These are phyloP conservation scores for Chloroclysta siterata DNA, from an alignment of 2,888 invertebrate species.

Conservation along the genomic window DNA sequence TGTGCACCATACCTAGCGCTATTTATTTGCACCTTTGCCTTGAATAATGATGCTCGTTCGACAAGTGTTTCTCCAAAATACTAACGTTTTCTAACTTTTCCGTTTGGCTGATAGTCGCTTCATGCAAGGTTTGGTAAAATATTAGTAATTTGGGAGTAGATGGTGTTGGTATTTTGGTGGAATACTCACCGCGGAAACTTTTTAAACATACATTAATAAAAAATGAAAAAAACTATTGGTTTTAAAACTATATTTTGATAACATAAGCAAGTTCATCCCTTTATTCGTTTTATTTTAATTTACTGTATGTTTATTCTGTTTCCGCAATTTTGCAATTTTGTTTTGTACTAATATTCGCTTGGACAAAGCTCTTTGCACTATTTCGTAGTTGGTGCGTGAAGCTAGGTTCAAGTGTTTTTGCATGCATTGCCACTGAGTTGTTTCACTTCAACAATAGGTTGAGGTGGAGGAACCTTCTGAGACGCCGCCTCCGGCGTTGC, in stretches of 20 bases:
- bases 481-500: conserved; percentile 61
- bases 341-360: conserved; percentile 62
- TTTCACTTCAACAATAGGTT: conserved; percentile 80
- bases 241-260: background rate
- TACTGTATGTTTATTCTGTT: conserved; percentile 66
- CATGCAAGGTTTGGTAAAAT: conserved; percentile 62
- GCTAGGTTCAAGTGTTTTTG: conserved; percentile 75
- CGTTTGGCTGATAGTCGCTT: conserved; percentile 56
- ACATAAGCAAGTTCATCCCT: background rate
- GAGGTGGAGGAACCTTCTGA: conserved; percentile 57
- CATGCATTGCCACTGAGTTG: conserved; percentile 76
- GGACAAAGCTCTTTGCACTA: conserved; percentile 74
- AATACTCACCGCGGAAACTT: conserved; percentile 63
- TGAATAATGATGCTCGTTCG: conserved; percentile 42
- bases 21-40: conserved; percentile 59
- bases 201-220: conserved; percentile 65
- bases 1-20: conserved; percentile 66
- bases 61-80: conserved; percentile 79
- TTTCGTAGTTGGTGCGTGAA: conserved; percentile 59
- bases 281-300: conserved; percentile 13
- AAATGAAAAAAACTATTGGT: conserved; percentile 5
- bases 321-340: conserved; percentile 23
- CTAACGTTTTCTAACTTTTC: conserved; percentile 74
- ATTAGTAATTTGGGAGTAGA: conserved; percentile 58
- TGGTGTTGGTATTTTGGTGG: conserved; percentile 85